Conservation (phyloP, 2,888 invertebrate species). For the Pollenia griseotomentosa region DNA sequence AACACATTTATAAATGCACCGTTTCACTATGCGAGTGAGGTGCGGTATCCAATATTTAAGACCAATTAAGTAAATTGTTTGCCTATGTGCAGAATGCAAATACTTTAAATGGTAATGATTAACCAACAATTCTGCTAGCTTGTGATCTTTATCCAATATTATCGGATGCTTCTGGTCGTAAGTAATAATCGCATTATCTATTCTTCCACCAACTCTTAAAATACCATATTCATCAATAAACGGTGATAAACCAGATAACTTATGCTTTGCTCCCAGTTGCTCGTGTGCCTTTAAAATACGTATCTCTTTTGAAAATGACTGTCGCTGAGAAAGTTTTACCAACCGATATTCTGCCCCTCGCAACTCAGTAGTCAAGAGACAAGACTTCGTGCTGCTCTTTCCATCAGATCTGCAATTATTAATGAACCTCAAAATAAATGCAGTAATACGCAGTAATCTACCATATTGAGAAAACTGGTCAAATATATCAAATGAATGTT, state of each 20-base stretch:
- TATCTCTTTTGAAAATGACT: slow-evolving; percentile 51
- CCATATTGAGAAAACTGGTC: slow-evolving; percentile 42
- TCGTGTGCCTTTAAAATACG: not conserved
- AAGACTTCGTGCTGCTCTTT: not conserved
- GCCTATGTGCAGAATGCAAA: no score
- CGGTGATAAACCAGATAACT: not conserved
- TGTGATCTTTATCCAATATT: no score
- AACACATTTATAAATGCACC: no score
- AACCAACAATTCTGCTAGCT: no score
- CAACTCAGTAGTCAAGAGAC: no score
- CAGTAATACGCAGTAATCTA: slow-evolving; percentile 51
- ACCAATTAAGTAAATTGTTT: no score
- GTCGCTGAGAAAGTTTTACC: slow-evolving; percentile 49
- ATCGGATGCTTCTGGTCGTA: no score
- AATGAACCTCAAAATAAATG: slow-evolving; percentile 55
- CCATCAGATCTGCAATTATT: slow-evolving; percentile 31
- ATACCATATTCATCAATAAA: not conserved
- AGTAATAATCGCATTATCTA: no score
- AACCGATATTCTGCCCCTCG: slow-evolving; percentile 45
- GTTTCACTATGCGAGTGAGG: no score
- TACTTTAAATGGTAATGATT: no score
- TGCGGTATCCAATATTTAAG: no score
- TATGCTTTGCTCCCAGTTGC: not conserved
- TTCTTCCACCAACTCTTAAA: not conserved
- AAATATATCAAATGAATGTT: slow-evolving; percentile 32